Conservation (phyloP, 37 sponge, comb jelly and placozoan species). For the Tethya wilhelma region DNA sequence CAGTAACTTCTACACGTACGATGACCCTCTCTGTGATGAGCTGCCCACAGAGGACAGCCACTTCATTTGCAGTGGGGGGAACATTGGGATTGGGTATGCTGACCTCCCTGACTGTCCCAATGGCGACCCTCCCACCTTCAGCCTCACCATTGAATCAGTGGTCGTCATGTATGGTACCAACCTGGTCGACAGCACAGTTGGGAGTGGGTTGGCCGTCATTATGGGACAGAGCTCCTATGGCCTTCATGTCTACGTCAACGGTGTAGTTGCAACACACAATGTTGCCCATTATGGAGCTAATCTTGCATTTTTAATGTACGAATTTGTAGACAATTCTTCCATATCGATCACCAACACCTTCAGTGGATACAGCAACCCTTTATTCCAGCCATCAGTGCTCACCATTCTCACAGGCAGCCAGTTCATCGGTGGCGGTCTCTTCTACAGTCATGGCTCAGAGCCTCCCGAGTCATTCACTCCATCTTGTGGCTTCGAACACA, state of each 20-base stretch:
- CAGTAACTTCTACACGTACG: not conserved
- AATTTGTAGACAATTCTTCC: conserved; percentile 5
- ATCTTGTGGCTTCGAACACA: not conserved
- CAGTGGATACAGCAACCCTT: conserved; percentile 1
- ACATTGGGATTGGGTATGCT: not conserved
- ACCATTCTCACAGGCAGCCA: not conserved
- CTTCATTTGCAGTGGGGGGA: not conserved
- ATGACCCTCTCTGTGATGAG: not conserved
- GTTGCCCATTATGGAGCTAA: not conserved
- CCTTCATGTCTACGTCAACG: not conserved
- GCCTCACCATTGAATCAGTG: not conserved
- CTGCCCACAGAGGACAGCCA: not conserved
- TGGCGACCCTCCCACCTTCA: not conserved
- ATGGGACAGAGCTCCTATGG: not conserved
- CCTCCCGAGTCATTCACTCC: not conserved
- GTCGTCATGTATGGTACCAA: not conserved
- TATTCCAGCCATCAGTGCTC: not conserved
- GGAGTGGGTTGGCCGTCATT: not conserved
- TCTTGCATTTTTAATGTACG: not conserved
- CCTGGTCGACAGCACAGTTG: not conserved
- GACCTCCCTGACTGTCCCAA: not conserved
- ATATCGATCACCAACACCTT: not conserved
- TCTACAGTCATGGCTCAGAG: not conserved
- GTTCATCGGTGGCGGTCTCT: not conserved
- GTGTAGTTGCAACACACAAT: not conserved